phyloP scores from a whole-genome alignment of 53 echinoderm and acorn worm species.

The Crossaster papposus region DNA sequence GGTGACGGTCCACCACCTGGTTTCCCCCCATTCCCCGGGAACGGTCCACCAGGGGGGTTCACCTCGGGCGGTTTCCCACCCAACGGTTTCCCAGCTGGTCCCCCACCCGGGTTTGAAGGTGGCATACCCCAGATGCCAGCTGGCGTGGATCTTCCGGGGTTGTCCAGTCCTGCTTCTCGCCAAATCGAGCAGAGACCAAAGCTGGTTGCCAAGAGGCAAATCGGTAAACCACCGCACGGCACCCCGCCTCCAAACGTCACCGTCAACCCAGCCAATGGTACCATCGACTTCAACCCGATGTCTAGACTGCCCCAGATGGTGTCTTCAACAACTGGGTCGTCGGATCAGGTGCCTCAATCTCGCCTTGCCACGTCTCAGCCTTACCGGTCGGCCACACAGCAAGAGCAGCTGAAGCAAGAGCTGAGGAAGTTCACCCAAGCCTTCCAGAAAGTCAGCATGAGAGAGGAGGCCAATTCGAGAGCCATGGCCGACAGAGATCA shows the following conservation, averaged over 20 bases:
- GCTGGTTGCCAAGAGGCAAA: conserved; percentile 45
- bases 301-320: conserved; percentile 9
- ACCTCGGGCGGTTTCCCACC: conserved; percentile 49
- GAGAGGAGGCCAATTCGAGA: conserved; percentile 47
- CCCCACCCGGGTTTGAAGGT: conserved; percentile 62
- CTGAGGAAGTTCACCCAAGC: conserved; percentile 54
- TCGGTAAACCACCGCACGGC: conserved; percentile 25
- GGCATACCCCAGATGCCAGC: conserved; percentile 52
- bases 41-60: conserved; percentile 57
- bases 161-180: conserved; percentile 26
- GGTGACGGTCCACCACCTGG: conserved; percentile 72
- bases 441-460: conserved; percentile 63
- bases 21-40: conserved; percentile 56
- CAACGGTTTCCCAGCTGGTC: conserved; percentile 44
- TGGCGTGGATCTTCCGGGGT: conserved; percentile 51
- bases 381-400: conserved; percentile 7
- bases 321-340: conserved; percentile 4
- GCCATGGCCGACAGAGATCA: conserved; percentile 14
- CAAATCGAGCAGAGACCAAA: conserved; percentile 43
- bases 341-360: not conserved
- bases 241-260: conserved; percentile 63
- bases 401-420: conserved; percentile 48
- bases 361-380: conserved; percentile 7
- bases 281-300: conserved; percentile 44
- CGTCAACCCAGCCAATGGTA: conserved; percentile 54